A percentile compares a stretch with the other conserved stretches of the same genome.
These are phyloP conservation scores for Microplitis manilae DNA, from an alignment of 2,888 invertebrate genomes.

Conservation along the genomic window DNA sequence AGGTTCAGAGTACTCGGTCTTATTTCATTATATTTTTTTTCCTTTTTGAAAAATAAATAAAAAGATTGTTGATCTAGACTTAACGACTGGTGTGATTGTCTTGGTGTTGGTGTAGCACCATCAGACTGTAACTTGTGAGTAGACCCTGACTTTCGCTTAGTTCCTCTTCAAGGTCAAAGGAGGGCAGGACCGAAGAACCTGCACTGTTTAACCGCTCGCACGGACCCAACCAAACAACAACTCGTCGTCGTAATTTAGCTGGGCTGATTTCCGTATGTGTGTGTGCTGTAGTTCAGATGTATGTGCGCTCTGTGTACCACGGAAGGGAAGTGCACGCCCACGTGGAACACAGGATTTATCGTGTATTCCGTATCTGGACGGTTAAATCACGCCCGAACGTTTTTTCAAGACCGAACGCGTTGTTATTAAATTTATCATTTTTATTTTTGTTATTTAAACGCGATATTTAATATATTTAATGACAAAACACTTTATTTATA, in stretches of 20 bases:
- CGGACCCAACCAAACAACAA: conserved; percentile 44
- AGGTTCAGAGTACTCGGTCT: no score
- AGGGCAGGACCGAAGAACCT: conserved; percentile 49
- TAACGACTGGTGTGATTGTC: neutral
- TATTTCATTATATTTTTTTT: no score
- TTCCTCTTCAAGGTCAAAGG: conserved; percentile 49
- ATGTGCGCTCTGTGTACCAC: conserved; percentile 43
- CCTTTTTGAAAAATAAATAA: no score
- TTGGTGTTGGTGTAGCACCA: neutral
- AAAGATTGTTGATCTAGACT: no score
- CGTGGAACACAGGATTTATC: conserved; percentile 59
- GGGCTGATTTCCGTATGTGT: conserved; percentile 20
- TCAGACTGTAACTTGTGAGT: neutral
- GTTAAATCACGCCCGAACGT: conserved; percentile 24
- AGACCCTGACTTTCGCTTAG: conserved; percentile 36
- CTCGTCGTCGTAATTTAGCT: conserved; percentile 60
- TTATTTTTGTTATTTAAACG: neutral
- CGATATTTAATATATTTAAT: no score
- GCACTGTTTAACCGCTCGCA: conserved; percentile 50
- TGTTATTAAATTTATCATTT: conserved; percentile 1
- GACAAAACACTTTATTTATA: no score
- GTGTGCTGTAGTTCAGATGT: neutral
- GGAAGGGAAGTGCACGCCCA: conserved; percentile 55
- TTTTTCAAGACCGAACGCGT: neutral
- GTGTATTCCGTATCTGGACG: conserved; percentile 54